Conservation (phyloP, 2,797 vertebrate species). For the Takifugu rubripes region DNA sequence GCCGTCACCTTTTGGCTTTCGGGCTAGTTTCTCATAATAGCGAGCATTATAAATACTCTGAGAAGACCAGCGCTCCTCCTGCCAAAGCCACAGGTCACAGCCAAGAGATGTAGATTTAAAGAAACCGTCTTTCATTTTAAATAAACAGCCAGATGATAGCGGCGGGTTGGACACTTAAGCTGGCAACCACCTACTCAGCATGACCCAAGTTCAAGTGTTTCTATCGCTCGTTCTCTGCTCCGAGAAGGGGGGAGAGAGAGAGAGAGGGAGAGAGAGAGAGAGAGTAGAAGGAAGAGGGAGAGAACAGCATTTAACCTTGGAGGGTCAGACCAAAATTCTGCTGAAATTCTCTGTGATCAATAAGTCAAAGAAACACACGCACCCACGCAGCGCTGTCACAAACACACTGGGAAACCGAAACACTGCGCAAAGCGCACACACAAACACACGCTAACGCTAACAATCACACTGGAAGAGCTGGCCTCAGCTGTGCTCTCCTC, state of each 20-base stretch:
- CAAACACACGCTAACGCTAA: slow-evolving; percentile 16
- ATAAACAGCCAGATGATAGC: slow-evolving; percentile 60
- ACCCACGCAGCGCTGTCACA: slow-evolving; percentile 79
- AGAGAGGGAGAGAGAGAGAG: slow-evolving; percentile 66
- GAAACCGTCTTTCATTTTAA: slow-evolving; percentile 57
- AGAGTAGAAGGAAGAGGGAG: slow-evolving; percentile 62
- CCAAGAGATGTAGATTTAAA: slow-evolving; percentile 59
- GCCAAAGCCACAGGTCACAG: slow-evolving; percentile 47
- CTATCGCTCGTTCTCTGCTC: slow-evolving; percentile 36
- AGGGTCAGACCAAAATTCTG: slow-evolving; percentile 87
- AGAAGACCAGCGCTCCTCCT: slow-evolving; percentile 40
- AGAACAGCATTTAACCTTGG: slow-evolving; percentile 83
- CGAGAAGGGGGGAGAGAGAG: background rate
- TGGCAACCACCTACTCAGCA: slow-evolving; percentile 54
- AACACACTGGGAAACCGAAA: slow-evolving; percentile 28
- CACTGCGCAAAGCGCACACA: slow-evolving; percentile 16
- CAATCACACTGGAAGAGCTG: slow-evolving; percentile 61
- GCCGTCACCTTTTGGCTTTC: slow-evolving; percentile 33
- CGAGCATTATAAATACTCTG: slow-evolving; percentile 44
- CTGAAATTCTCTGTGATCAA: slow-evolving; percentile 89
- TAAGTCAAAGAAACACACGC: slow-evolving; percentile 65
- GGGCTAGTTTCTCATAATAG: slow-evolving; percentile 45
- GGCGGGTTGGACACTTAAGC: slow-evolving; percentile 54
- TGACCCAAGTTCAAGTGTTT: slow-evolving; percentile 67
- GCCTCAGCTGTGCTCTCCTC: slow-evolving; percentile 84